Conservation (phyloP, 2,888 invertebrate species). For the Hybos culiciformis region DNA sequence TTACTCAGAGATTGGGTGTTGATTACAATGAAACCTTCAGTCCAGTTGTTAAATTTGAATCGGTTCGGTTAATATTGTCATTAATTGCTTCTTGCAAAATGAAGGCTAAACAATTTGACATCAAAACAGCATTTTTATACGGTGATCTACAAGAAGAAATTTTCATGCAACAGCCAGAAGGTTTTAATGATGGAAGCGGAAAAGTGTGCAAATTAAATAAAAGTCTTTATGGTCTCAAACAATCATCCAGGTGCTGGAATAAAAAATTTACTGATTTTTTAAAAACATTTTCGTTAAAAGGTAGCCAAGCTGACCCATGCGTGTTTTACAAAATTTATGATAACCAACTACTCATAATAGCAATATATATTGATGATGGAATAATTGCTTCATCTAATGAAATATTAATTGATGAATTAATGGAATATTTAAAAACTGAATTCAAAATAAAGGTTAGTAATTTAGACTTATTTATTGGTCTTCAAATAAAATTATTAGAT, state of each 20-base stretch:
- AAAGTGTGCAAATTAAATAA: no score
- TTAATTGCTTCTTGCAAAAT: no score
- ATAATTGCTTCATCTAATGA: slow-evolving; percentile 3
- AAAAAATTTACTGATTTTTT: not conserved
- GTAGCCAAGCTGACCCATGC: not conserved
- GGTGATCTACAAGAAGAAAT: no score
- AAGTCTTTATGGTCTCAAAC: no score
- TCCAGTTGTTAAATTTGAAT: not conserved
- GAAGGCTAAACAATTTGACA: no score
- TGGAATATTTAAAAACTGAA: slow-evolving; percentile 4
- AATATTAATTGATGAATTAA: not conserved
- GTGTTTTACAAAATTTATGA: no score
- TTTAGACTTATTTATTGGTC: slow-evolving; percentile 3
- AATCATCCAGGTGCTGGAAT: no score
- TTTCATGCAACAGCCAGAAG: no score
- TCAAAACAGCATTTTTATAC: no score
- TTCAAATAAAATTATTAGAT: not conserved
- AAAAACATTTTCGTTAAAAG: not conserved
- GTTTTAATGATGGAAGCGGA: no score
- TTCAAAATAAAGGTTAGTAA: slow-evolving; percentile 1
- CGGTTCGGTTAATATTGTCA: not conserved
- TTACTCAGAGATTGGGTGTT: slow-evolving; percentile 15
- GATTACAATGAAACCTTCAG: slow-evolving; percentile 18
- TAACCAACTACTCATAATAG: not conserved
- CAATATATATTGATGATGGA: slow-evolving; percentile 7